Base-by-base conservation (phyloP, 37 sponge, comb jelly and placozoan species). In the Dysidea cf. avara region DNA sequence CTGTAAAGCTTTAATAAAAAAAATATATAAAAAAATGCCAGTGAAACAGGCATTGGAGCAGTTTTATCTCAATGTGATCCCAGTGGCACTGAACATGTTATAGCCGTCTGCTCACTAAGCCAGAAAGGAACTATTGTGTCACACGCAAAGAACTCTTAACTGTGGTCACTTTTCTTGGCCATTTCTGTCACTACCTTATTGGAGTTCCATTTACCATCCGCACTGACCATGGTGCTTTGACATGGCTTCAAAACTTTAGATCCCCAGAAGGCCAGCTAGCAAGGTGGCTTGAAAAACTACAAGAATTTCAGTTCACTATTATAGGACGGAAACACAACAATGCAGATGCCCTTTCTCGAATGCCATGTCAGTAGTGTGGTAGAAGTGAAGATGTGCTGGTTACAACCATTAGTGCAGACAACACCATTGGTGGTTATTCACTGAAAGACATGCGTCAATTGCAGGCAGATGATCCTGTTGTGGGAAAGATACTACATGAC, bases 171-270 rank as follows among this genome's bases (percentile, higher is more conserved):
- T 66, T n/a, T n/a, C 4, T 24, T 21, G 34, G 37, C 16, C 26
- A 38, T 28, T 76, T 68, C 40, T 28, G 52, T 14, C 50, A 28
- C 11, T 76, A 76, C 71, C 51, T 69, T 7, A n/a, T 35, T 30
- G 69, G 69, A 7, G 21, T 50, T 20, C 46, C 3, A 37, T 76
- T 76, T 67, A 21, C 40, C 22, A 22, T 30, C 5, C 34, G 35
- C 7, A 68, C 77, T 28, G 77, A 76, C 52, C 77, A 68, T 76
- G 51, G 16, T 61, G 54, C 39, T 73, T 66, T 73, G 24, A 31
- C 29, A 39, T 73, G 74, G 74, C 37, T 73, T 33, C 34, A 28
- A 31, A 29, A 7, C 7, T 62, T 62, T 38, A 73, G 65, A 35
- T 24, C 64, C 25, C 74, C 61, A 34, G 39, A 58, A 25, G 74